Evolutionary conservation across 2,113 vertebrate genomes (phyloP).

Genomic region (Microcebus jonahi): DNA sequence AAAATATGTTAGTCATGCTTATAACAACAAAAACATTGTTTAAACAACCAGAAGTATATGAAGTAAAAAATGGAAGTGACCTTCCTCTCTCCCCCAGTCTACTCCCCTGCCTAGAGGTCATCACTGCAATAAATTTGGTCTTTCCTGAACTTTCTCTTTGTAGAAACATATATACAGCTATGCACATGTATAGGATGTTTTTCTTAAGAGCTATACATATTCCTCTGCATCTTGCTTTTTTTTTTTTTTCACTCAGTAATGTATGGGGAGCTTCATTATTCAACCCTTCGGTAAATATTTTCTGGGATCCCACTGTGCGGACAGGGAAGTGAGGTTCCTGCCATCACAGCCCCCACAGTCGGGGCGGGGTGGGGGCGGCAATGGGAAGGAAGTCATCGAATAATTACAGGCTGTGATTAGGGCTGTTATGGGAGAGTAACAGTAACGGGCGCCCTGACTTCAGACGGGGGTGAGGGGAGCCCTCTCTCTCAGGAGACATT

Average conservation of each 20-base stretch:
- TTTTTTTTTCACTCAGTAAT: neutral
- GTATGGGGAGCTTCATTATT: neutral
- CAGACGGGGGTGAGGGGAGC: neutral
- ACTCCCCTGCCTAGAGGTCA: neutral
- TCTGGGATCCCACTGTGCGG: neutral
- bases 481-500: neutral
- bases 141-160: neutral
- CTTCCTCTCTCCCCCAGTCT: neutral
- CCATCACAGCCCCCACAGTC: neutral
- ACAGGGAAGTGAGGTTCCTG: neutral
- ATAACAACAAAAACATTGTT: neutral
- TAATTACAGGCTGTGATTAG: neutral
- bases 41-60: neutral
- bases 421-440: neutral
- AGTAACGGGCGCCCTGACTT: neutral
- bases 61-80: neutral
- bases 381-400: neutral
- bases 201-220: neutral
- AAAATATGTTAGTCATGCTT: neutral
- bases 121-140: neutral
- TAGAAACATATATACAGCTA: neutral
- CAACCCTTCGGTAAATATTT: neutral
- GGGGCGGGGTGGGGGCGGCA: neutral
- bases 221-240: neutral
- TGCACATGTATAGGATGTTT: neutral